Percentiles rank a stretch among this genome's conserved stretches.
Evolutionary conservation across 2,797 vertebrate species (phyloP).

Genomic region (Iguana delicatissima): DNA sequence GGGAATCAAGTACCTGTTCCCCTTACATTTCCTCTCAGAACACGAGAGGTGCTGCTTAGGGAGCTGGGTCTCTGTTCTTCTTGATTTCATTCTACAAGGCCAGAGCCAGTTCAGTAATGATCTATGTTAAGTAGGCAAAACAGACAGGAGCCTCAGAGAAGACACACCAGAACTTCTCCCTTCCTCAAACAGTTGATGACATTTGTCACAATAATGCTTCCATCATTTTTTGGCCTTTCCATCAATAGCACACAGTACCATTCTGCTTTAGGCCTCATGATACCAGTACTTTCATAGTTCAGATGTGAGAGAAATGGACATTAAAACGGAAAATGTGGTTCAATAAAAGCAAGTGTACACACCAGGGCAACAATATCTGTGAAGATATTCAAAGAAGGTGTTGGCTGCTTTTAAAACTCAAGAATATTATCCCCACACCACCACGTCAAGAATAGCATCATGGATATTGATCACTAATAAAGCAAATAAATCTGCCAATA

Average conservation of each 20-base stretch:
- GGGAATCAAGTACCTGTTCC: background rate
- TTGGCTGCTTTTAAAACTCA: background rate
- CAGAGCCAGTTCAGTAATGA: background rate
- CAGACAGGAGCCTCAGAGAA: background rate
- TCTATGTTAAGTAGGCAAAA: background rate
- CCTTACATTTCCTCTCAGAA: background rate
- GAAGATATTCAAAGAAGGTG: background rate
- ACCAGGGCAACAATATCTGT: background rate
- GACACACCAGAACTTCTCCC: background rate
- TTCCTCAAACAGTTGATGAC: background rate
- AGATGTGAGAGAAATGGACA: too few species aligned
- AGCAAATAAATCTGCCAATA: background rate
- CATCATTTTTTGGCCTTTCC: background rate
- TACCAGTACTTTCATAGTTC: too few species aligned
- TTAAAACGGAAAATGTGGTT: background rate
- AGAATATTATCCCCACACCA: background rate
- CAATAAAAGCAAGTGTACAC: background rate
- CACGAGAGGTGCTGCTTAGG: background rate
- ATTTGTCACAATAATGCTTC: background rate
- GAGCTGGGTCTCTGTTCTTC: background rate
- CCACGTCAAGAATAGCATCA: too few species aligned
- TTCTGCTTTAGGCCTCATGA: background rate
- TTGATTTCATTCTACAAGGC: background rate
- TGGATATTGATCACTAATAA: background rate
- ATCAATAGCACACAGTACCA: background rate